A percentile compares a stretch with the other conserved stretches of the same genome.
phyloP scores from a whole-genome alignment of 2,888 invertebrate species.

The Apamea sordens region DNA sequence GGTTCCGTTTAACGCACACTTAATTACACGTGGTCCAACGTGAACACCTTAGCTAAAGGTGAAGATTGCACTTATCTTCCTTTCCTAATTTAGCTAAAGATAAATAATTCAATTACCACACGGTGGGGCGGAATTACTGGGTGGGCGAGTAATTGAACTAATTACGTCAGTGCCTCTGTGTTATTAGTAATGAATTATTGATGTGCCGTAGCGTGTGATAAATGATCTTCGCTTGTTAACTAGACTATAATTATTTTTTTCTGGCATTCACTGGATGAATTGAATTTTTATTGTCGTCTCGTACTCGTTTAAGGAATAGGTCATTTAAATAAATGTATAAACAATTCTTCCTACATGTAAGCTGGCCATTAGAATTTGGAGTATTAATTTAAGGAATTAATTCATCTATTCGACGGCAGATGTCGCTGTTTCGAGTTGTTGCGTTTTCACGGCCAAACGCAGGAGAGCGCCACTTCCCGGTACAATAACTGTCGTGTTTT shows the following conservation, averaged over 20 bases:
- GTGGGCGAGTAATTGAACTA: conserved; percentile 88
- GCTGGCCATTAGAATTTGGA: conserved; percentile 46
- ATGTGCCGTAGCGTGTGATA: conserved; percentile 82
- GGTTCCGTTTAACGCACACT: conserved; percentile 79
- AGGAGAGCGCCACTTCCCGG: conserved; percentile 73
- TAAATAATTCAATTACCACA: conserved; percentile 86
- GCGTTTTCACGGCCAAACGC: conserved; percentile 66
- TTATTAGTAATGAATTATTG: conserved; percentile 89
- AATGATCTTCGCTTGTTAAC: conserved; percentile 81
- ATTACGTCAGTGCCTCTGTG: conserved; percentile 87
- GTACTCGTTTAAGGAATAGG: conserved; percentile 19
- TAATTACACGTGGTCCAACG: conserved; percentile 81
- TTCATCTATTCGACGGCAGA: conserved; percentile 80
- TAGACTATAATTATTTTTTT: conserved; percentile 74
- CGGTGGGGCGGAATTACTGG: conserved; percentile 80
- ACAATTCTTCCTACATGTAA: conserved; percentile 20
- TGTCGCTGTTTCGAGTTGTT: conserved; percentile 75
- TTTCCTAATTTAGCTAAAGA: conserved; percentile 79
- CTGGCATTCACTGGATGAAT: conserved; percentile 61
- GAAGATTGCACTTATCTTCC: conserved; percentile 77
- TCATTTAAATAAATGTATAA: conserved; percentile 6
- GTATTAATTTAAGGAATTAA: conserved; percentile 57
- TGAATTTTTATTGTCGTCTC: conserved; percentile 55
- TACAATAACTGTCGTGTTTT: conserved; percentile 77
- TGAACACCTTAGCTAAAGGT: conserved; percentile 78